These are phyloP conservation scores for Biston stratarius DNA, from an alignment of 2,888 invertebrate genomes.

Conservation along the genomic window DNA sequence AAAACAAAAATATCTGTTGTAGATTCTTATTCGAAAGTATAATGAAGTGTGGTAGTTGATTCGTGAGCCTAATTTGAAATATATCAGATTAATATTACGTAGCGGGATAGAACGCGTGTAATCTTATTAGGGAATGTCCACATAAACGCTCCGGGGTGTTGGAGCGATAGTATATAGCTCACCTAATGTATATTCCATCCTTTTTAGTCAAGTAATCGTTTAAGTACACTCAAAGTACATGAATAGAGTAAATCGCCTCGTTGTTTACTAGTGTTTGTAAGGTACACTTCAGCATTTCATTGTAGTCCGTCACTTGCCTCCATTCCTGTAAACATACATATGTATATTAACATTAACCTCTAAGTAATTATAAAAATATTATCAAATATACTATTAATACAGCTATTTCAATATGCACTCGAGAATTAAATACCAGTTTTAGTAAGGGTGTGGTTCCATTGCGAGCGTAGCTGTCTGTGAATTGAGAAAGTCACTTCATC, in stretches of 20 bases:
- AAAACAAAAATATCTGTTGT: conserved; percentile 38
- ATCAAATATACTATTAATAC: conserved; percentile 39
- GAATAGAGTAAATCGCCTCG: conserved; percentile 72
- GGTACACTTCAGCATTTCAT: conserved; percentile 69
- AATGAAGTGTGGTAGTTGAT: conserved; percentile 54
- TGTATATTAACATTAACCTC: conserved; percentile 76
- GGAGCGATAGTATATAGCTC: conserved; percentile 73
- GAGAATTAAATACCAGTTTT: conserved; percentile 69
- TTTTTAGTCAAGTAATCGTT: conserved; percentile 76
- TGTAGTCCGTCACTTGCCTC: conserved; percentile 75
- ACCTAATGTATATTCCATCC: conserved; percentile 86
- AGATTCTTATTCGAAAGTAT: conserved; percentile 41
- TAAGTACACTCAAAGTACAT: conserved; percentile 83
- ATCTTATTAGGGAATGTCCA: conserved; percentile 67
- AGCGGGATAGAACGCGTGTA: conserved; percentile 70
- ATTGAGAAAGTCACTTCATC: conserved; percentile 14
- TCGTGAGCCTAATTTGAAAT: conserved; percentile 51
- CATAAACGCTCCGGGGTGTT: conserved; percentile 53
- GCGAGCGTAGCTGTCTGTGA: conserved; percentile 42
- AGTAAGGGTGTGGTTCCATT: conserved; percentile 57
- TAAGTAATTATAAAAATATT: conserved; percentile 64
- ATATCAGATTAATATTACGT: conserved; percentile 65
- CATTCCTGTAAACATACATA: conserved; percentile 75
- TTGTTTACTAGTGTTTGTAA: conserved; percentile 78
- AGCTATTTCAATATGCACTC: conserved; percentile 73